phyloP scores from a whole-genome alignment of 2,113 vertebrate genomes.

The Larimichthys polyactis region DNA sequence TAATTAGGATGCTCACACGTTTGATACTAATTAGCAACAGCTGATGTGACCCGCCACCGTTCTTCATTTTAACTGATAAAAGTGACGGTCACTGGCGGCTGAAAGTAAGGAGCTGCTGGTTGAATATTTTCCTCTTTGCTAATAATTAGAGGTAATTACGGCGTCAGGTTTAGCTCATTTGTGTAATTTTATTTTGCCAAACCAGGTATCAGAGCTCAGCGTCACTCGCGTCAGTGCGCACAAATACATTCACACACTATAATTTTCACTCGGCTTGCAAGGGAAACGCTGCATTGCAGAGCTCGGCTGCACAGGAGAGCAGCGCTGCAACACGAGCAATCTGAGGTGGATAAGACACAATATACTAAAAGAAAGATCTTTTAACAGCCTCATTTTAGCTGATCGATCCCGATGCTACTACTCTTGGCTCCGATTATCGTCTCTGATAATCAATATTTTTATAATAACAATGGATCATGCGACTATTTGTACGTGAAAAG shows the following conservation, averaged over 20 bases:
- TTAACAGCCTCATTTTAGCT: background rate
- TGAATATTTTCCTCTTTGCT: background rate
- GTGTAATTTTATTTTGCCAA: background rate
- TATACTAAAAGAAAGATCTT: background rate
- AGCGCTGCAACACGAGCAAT: background rate
- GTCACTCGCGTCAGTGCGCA: background rate
- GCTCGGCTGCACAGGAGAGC: background rate
- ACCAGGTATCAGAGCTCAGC: background rate
- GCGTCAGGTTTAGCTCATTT: background rate
- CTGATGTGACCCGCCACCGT: background rate
- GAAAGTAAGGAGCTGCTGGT: background rate
- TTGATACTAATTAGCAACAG: background rate
- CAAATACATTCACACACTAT: background rate
- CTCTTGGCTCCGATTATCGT: background rate
- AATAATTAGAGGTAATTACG: background rate
- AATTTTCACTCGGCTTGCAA: background rate
- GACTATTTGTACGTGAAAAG: background rate
- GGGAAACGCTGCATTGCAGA: background rate
- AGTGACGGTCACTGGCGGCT: background rate
- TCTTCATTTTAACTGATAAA: background rate
- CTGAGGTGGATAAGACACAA: background rate
- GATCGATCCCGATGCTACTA: background rate
- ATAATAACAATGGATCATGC: background rate
- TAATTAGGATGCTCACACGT: background rate
- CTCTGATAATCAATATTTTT: constrained; percentile 15